Percentiles rank a stretch among this genome's conserved stretches.
These are phyloP conservation scores for Hoplostethus atlanticus DNA, from an alignment of 2,797 vertebrate species.

Conservation along the genomic window DNA sequence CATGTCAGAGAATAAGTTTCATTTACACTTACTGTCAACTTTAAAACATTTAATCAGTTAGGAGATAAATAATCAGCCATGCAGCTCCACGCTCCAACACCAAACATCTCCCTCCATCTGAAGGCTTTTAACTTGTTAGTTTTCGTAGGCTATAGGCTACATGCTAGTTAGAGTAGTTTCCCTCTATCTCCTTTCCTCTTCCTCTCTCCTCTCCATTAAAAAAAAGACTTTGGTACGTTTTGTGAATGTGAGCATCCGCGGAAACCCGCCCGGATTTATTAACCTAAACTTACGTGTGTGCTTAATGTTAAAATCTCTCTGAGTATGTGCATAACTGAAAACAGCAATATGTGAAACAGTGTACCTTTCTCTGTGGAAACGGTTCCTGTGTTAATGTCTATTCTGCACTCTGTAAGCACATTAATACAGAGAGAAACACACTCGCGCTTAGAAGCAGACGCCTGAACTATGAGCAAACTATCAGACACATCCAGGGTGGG, in stretches of 20 bases:
- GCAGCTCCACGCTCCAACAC: conserved; percentile 4
- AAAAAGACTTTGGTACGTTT: conserved; percentile 40
- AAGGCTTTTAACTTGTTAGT: conserved; percentile 10
- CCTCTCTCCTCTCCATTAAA: conserved; percentile 28
- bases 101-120: not conserved
- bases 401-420: conserved; percentile 50
- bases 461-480: not conserved
- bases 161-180: conserved; percentile 9
- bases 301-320: conserved; percentile 65
- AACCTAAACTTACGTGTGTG: conserved; percentile 47
- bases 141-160: not conserved
- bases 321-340: conserved; percentile 59
- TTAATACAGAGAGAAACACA: conserved; percentile 22
- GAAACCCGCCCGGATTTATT: conserved; percentile 29
- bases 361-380: conserved; percentile 66
- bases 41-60: not conserved
- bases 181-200: conserved; percentile 3
- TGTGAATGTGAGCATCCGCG: conserved; percentile 65
- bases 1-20: conserved; percentile 4
- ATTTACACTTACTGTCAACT: conserved; percentile 16
- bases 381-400: conserved; percentile 62
- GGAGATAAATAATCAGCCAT: conserved; percentile 16
- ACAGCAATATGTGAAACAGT: conserved; percentile 73
- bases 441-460: not conserved
- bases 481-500: not conserved